Percentiles rank a stretch among this genome's conserved stretches.
phyloP scores from a whole-genome alignment of 2,888 invertebrate genomes.

The Cylindroiulus punctatus region DNA sequence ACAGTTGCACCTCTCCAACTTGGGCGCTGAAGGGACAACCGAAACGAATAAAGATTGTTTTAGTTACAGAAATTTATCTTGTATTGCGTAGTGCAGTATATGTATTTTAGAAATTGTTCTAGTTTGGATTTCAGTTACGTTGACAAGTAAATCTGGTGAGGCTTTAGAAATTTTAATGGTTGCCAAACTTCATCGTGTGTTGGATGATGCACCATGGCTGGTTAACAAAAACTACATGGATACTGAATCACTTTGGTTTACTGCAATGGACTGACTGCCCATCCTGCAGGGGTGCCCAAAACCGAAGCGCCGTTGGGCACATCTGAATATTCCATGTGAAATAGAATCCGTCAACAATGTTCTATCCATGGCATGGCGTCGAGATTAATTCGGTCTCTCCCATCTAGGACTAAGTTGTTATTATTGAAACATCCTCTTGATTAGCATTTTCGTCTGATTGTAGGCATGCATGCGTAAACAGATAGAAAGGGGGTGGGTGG shows the following conservation, averaged over 20 bases:
- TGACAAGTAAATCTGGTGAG: too few species aligned
- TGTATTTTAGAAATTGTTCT: too few species aligned
- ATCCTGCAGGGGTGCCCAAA: neutral
- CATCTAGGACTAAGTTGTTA: conserved; percentile 42
- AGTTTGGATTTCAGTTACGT: too few species aligned
- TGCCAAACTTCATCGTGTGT: too few species aligned
- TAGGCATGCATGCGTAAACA: conserved; percentile 42
- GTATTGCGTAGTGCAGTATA: too few species aligned
- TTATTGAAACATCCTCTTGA: conserved; percentile 38
- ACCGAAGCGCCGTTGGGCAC: neutral
- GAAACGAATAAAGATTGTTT: neutral
- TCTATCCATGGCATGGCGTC: conserved; percentile 10
- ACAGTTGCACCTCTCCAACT: neutral
- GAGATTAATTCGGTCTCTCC: conserved; percentile 42
- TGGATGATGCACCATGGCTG: too few species aligned
- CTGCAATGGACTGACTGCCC: neutral
- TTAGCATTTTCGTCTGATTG: conserved; percentile 42
- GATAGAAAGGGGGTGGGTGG: neutral
- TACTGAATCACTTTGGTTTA: too few species aligned
- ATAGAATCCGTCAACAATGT: conserved; percentile 7
- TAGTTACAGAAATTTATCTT: too few species aligned
- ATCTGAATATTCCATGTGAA: neutral
- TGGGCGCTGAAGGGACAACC: neutral
- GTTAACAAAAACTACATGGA: too few species aligned
- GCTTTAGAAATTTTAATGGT: too few species aligned